A percentile compares a stretch with the other conserved stretches of the same genome.
phyloP scores from a whole-genome alignment of 2,113 vertebrate species.

The Ceratotherium simum region DNA sequence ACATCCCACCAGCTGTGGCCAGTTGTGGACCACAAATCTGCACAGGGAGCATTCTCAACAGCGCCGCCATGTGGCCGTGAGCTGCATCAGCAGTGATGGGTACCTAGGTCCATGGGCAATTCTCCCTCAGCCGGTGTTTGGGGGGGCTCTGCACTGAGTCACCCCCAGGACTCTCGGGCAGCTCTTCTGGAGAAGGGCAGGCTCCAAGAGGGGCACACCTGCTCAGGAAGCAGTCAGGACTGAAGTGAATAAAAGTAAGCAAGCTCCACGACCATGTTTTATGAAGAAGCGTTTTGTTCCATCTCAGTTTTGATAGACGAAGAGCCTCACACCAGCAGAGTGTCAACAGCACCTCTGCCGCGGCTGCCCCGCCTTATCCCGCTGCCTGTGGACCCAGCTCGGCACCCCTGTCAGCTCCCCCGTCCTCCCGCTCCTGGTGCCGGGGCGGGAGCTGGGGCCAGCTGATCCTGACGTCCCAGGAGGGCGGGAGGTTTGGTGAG shows the following conservation, averaged over 20 bases:
- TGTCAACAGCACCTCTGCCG: neutral
- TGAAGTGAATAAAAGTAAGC: neutral
- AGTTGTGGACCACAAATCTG: fast-evolving
- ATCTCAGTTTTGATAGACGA: fast-evolving
- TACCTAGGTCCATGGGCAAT: fast-evolving
- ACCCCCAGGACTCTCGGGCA: neutral
- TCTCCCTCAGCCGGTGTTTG: neutral
- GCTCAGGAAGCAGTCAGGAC: neutral
- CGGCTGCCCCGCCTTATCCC: too few species aligned
- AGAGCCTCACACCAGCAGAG: neutral
- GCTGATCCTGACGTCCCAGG: neutral
- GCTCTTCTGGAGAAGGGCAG: neutral
- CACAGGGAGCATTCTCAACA: fast-evolving
- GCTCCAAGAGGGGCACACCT: neutral
- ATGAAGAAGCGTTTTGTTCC: neutral
- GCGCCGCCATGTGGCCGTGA: neutral
- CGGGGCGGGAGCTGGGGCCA: neutral
- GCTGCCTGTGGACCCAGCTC: neutral
- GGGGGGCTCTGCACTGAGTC: neutral
- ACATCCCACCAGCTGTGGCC: fast-evolving
- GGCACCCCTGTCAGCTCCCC: neutral
- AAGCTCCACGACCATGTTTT: fast-evolving
- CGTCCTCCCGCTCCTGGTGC: neutral
- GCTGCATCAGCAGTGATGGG: neutral
- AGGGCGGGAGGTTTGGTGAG: neutral